These are phyloP conservation scores for Apostichopus parvimensis DNA, from an alignment of 35 echinoderm and acorn worm species.

Conservation along the genomic window DNA sequence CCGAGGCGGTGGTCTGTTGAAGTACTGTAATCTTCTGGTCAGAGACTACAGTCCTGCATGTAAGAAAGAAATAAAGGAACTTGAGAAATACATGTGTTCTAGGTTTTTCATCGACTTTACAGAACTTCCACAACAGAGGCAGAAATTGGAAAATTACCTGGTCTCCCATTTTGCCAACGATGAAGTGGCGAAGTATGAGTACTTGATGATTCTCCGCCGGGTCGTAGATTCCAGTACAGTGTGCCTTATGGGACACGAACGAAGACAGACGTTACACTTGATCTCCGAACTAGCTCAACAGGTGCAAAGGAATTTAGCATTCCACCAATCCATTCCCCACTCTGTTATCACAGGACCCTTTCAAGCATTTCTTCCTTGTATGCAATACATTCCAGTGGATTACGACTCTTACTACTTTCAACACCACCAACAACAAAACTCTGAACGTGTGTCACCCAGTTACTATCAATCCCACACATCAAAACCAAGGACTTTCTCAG, in stretches of 20 bases:
- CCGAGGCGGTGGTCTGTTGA: constrained; percentile 88
- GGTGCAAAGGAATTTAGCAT: constrained; percentile 84
- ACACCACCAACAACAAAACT: neutral
- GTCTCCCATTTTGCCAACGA: constrained; percentile 83
- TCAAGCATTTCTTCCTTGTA: constrained; percentile 39
- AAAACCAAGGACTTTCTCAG: constrained; percentile 10
- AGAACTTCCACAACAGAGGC: constrained; percentile 89
- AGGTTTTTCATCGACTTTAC: constrained; percentile 99
- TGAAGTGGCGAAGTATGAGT: constrained; percentile 84
- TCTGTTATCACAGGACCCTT: constrained; percentile 49
- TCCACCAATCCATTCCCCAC: constrained; percentile 69
- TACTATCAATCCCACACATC: constrained; percentile 1
- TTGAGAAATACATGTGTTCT: constrained; percentile 99
- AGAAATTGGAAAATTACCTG: constrained; percentile 96
- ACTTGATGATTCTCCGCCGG: constrained; percentile 77
- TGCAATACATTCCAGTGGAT: constrained; percentile 56
- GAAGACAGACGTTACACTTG: constrained; percentile 85
- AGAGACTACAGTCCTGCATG: constrained; percentile 92
- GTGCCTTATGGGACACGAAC: constrained; percentile 95
- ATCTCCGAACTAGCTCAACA: constrained; percentile 89
- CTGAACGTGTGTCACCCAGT: neutral
- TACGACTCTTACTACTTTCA: constrained; percentile 47
- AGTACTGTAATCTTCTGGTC: constrained; percentile 95
- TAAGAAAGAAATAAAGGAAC: constrained; percentile 76
- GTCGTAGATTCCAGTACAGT: constrained; percentile 96